Conservation (phyloP, 30 jellyfish, hydroid and myxozoan species). For the Cassiopea andromeda region DNA sequence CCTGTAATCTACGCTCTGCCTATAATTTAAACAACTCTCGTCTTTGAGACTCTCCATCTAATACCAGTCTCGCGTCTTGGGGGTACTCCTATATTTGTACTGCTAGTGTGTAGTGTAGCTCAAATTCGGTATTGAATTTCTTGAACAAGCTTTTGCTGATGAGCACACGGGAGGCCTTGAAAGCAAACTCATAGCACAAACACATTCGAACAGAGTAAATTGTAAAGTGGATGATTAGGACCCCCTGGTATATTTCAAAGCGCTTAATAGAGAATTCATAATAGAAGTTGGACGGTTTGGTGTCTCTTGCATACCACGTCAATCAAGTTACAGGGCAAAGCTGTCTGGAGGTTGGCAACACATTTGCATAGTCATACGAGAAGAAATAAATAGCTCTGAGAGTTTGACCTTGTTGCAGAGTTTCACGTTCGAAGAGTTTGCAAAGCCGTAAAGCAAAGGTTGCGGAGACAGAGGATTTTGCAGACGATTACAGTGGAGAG, state of each 20-base stretch:
- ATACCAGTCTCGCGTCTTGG: no score
- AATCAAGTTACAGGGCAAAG: not conserved
- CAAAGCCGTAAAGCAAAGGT: not conserved
- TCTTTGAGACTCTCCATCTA: no score
- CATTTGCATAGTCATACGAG: not conserved
- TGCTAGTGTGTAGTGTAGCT: no score
- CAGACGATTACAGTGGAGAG: not conserved
- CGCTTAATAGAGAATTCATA: not conserved
- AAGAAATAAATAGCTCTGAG: not conserved
- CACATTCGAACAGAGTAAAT: not conserved
- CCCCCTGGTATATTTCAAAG: conserved; percentile 3
- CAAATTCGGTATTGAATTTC: no score
- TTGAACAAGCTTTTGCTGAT: no score
- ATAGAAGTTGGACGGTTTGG: not conserved
- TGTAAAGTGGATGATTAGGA: not conserved
- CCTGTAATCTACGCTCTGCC: no score
- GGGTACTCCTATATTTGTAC: no score
- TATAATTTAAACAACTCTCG: no score
- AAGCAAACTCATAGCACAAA: not conserved
- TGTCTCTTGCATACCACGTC: not conserved
- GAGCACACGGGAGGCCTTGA: not conserved
- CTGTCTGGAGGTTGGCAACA: not conserved
- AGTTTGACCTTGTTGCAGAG: no score
- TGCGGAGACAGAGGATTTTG: not conserved
- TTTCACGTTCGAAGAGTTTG: not conserved